Base-by-base conservation (phyloP, 2,888 invertebrate species). In the Drosophila leonis region DNA sequence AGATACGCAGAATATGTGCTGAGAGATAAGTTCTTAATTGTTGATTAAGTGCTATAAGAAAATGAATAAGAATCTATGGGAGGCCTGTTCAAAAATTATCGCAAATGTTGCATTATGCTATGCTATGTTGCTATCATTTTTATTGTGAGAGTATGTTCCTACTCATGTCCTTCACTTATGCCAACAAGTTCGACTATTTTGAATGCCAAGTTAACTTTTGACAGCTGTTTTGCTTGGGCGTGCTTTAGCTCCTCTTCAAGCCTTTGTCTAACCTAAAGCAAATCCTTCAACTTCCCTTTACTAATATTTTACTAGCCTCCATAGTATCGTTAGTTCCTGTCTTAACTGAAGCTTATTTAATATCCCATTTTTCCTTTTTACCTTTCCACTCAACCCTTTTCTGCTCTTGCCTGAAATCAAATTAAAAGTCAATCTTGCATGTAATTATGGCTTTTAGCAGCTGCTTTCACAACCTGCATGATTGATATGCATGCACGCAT, bases 371-470 rank as follows among this genome's bases (percentile, higher is more conserved):
- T 24, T 1, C 20, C 12, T 10, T 29, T 41, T 42, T 10, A 10
- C 4, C 15, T 15, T 15, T 55, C 18, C 31, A 9, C 29, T 46
- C 15, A 27, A 13, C 1, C 13, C 29, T 46, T 18, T 33, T 15
- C 15, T 20, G 56, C 8, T 24, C 18, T 61, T 5, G 52, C 18
- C n/a, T n/a, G 62, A 85, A 92, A 92, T 92, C 84, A 85, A 91
- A 91, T 92, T 92, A 91, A 92, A 92, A 92, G 89, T 87, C 91
- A 92, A 92, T 92, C 91, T 92, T 82, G 86, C 91, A 88, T 90
- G 89, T 92, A 90, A 92, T 92, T 92, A 92, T 92, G 89, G 90
- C 88, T 87, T 91, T 83, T 83, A 84, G 86, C 83, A 91, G 77
- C 64, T 78, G 73, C 73, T 55, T 66, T 52, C 51, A 60, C 13